Percentiles rank a stretch among this genome's conserved stretches.
Evolutionary conservation across 2,888 invertebrate genomes (phyloP).

Genomic region (Hymenopus coronatus): DNA sequence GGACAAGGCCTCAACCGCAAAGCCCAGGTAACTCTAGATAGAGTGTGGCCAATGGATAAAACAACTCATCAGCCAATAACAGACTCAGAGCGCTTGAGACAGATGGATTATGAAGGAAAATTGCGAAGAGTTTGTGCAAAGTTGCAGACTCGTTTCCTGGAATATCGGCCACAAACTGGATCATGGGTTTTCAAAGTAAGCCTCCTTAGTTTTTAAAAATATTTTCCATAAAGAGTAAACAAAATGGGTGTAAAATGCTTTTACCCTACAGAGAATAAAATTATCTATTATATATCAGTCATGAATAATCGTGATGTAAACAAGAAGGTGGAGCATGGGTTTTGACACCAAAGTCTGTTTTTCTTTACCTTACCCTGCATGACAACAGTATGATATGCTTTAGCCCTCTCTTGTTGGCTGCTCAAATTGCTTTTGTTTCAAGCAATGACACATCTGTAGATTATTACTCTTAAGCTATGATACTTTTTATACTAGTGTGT

Average conservation of each 20-base stretch:
- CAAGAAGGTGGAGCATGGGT: too few relatives aligned
- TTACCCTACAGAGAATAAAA: not conserved
- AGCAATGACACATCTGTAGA: too few relatives aligned
- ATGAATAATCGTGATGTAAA: too few relatives aligned
- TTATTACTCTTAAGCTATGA: too few relatives aligned
- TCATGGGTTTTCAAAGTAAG: slow-evolving; percentile 92
- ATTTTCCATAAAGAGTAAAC: not conserved
- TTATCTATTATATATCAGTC: too few relatives aligned
- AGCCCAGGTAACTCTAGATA: slow-evolving; percentile 88
- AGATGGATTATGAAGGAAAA: slow-evolving; percentile 83
- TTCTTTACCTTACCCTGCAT: too few relatives aligned
- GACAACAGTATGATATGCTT: too few relatives aligned
- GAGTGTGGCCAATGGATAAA: slow-evolving; percentile 92
- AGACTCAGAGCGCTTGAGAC: slow-evolving; percentile 70
- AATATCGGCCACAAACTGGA: slow-evolving; percentile 92
- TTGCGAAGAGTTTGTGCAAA: slow-evolving; percentile 80
- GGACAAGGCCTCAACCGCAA: slow-evolving; percentile 86
- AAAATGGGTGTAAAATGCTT: not conserved
- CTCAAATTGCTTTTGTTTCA: too few relatives aligned
- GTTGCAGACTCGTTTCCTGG: slow-evolving; percentile 87
- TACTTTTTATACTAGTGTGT: too few relatives aligned
- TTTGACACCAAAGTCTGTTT: too few relatives aligned
- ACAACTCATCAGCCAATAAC: slow-evolving; percentile 74
- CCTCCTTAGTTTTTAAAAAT: not conserved
- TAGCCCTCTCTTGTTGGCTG: too few relatives aligned